These are phyloP conservation scores for Zosterops borbonicus DNA, from an alignment of 2,113 vertebrate genomes.

Conservation along the genomic window DNA sequence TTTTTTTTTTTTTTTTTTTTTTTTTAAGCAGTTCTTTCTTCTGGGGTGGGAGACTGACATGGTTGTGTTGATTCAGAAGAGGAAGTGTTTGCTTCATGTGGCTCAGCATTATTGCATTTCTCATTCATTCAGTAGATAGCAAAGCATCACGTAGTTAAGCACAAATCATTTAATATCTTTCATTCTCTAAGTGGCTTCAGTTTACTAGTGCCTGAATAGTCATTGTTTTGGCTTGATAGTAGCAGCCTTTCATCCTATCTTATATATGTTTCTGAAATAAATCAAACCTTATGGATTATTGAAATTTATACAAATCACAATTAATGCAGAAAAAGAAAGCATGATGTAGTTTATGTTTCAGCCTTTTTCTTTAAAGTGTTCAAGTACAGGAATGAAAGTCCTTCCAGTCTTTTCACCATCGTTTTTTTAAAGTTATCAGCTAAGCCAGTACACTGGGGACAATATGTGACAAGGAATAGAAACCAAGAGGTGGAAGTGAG, in stretches of 20 bases:
- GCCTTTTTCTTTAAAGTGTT: not conserved
- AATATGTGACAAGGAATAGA: not conserved
- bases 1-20: not conserved
- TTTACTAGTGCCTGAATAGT: not conserved
- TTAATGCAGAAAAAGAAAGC: not conserved
- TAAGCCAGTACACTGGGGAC: not conserved
- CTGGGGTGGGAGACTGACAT: not conserved
- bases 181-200: not conserved
- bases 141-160: not conserved
- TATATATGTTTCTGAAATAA: not conserved
- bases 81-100: not conserved
- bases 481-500: not conserved
- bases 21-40: not conserved
- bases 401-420: not conserved
- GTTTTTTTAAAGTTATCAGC: not conserved
- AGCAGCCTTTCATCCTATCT: not conserved
- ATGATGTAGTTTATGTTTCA: not conserved
- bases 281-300: not conserved
- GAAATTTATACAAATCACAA: not conserved
- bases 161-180: not conserved
- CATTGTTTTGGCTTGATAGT: not conserved
- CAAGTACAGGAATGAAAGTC: not conserved
- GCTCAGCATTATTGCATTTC: not conserved
- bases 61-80: not conserved
- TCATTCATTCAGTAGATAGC: constrained; percentile 4